Evolutionary conservation across 2,888 invertebrate species (phyloP).

Genomic region (Helicoverpa assulta): DNA sequence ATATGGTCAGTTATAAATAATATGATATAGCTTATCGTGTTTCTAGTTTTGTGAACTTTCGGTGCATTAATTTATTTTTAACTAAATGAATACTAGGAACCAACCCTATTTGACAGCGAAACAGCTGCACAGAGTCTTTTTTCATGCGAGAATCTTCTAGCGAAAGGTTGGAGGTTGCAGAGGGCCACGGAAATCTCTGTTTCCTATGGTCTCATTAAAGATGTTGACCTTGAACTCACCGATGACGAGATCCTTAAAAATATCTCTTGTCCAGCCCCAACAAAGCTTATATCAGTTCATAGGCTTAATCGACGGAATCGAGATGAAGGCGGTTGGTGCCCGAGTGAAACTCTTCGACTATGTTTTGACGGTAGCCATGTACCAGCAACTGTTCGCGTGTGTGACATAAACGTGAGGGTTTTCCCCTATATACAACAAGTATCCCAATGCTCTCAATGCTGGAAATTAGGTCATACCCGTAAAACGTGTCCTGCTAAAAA

Average conservation of each 20-base stretch:
- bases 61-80: no score
- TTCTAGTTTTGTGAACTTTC: no score
- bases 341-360: conserved; percentile 18
- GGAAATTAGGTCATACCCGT: conserved; percentile 4
- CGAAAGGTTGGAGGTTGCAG: no score
- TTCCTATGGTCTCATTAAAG: conserved; percentile 21
- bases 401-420: conserved; percentile 6
- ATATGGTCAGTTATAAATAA: no score
- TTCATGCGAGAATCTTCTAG: background rate
- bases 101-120: conserved; percentile 7
- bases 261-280: conserved; percentile 15
- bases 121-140: conserved; percentile 5
- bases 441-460: conserved; percentile 15
- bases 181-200: conserved; percentile 3
- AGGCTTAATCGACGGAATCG: conserved; percentile 15
- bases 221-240: conserved; percentile 14
- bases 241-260: conserved; percentile 22
- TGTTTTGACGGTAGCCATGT: background rate
- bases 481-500: conserved; percentile 8
- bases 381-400: background rate
- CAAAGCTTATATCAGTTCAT: conserved; percentile 7
- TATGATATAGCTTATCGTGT: no score
- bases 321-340: conserved; percentile 10
- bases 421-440: conserved; percentile 1
- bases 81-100: no score